phyloP scores from a whole-genome alignment of 2,113 vertebrate species.

The Dicrurus megarhynchus region DNA sequence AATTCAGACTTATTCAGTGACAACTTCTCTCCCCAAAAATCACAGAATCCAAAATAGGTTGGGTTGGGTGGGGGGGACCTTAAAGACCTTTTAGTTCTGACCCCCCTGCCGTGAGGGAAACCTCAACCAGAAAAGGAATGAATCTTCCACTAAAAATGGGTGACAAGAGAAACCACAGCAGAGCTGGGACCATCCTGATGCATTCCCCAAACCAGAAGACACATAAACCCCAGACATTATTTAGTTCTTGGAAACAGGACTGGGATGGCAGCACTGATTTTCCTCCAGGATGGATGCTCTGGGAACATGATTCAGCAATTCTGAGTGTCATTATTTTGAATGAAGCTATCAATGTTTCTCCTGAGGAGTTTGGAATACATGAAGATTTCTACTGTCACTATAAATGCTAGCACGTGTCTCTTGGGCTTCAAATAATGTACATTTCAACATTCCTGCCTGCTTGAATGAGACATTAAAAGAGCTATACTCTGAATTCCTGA shows the following conservation, averaged over 20 bases:
- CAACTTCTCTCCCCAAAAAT: not conserved
- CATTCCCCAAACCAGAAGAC: not conserved
- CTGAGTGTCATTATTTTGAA: not conserved
- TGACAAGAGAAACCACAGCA: not conserved
- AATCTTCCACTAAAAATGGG: not conserved
- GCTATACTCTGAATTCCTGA: not conserved
- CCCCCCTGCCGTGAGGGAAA: not conserved
- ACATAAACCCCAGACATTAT: not conserved
- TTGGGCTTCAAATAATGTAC: slow-evolving; percentile 16
- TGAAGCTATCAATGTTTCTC: slow-evolving; percentile 7
- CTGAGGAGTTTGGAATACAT: slow-evolving; percentile 21
- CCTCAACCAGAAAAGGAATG: not conserved
- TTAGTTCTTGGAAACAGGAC: not conserved
- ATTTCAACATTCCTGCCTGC: not conserved
- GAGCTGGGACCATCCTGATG: not conserved
- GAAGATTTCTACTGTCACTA: slow-evolving; percentile 28
- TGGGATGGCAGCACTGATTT: not conserved
- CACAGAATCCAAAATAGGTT: not conserved
- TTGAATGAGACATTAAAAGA: not conserved
- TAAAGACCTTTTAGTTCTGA: not conserved
- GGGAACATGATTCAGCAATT: not conserved
- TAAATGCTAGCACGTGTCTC: not conserved
- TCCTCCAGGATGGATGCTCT: not conserved
- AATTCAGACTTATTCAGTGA: not conserved
- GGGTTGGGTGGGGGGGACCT: not conserved